These are phyloP conservation scores for Halcyon chelicuti DNA, from an alignment of 2,797 vertebrate genomes.

Conservation along the genomic window DNA sequence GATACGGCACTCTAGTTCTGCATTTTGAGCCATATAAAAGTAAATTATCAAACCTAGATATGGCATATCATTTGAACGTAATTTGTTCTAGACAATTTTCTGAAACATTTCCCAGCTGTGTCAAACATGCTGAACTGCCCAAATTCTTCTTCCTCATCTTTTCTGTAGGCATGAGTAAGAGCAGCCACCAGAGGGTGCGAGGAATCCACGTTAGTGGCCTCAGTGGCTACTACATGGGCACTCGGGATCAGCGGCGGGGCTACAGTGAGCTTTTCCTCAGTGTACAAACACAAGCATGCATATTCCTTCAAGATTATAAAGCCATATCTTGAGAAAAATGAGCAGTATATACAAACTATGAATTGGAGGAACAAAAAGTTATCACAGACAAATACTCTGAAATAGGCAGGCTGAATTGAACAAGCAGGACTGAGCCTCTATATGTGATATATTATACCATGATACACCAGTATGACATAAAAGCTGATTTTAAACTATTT, in stretches of 20 bases:
- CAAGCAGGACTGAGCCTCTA: background rate
- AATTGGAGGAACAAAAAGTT: background rate
- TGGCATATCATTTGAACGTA: rapidly evolving
- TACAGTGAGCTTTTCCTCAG: background rate
- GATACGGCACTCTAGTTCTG: background rate
- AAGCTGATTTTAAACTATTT: background rate
- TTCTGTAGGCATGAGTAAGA: background rate
- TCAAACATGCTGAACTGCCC: background rate
- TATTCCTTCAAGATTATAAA: background rate
- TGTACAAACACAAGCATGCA: rapidly evolving
- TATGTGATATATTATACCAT: background rate
- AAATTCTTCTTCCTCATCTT: rapidly evolving
- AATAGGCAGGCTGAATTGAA: background rate
- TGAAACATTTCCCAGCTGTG: background rate
- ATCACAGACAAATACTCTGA: background rate
- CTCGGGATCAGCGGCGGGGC: rapidly evolving
- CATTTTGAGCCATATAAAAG: background rate
- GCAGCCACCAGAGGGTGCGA: conserved; percentile 16
- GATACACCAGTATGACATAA: background rate
- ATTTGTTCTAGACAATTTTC: background rate
- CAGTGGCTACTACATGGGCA: rapidly evolving
- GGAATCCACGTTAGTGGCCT: background rate
- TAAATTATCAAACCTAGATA: background rate
- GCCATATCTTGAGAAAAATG: background rate
- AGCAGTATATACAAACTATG: background rate